phyloP scores from a whole-genome alignment of 1,140 invertebrate genomes.

The Drosophila littoralis region DNA sequence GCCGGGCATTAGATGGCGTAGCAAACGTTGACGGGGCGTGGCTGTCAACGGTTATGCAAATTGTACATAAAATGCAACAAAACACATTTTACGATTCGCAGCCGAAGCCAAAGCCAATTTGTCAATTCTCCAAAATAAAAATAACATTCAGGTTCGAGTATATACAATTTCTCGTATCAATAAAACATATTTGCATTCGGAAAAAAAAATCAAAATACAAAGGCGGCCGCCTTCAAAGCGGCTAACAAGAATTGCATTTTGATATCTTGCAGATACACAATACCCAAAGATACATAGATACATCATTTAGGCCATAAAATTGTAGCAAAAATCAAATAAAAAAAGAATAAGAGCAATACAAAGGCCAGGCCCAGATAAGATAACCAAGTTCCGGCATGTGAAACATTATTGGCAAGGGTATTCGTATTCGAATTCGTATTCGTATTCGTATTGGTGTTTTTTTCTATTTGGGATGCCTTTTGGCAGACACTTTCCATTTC shows the following conservation, averaged over 20 bases:
- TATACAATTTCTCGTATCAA: slow-evolving; percentile 27
- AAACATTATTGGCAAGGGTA: slow-evolving; percentile 50
- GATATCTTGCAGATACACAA: slow-evolving; percentile 28
- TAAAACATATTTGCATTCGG: slow-evolving; percentile 57
- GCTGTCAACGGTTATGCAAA: slow-evolving; percentile 54
- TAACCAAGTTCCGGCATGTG: slow-evolving; percentile 45
- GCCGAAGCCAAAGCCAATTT: slow-evolving; percentile 27
- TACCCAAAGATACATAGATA: slow-evolving; percentile 18
- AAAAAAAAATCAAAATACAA: slow-evolving; percentile 39
- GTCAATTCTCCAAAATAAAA: slow-evolving; percentile 26
- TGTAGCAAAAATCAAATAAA: slow-evolving; percentile 56
- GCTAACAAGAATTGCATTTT: slow-evolving; percentile 59
- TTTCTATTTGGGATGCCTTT: slow-evolving; percentile 13
- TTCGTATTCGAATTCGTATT: slow-evolving; percentile 2
- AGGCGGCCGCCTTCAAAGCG: slow-evolving; percentile 68
- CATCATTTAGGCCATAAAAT: slow-evolving; percentile 71
- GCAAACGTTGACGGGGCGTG: slow-evolving; percentile 22
- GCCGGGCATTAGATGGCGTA: slow-evolving; percentile 1
- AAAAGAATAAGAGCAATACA: slow-evolving; percentile 22
- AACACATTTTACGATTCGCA: slow-evolving; percentile 20
- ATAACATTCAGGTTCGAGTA: neutral
- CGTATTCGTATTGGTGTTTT: neutral
- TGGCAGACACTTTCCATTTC: slow-evolving; percentile 67
- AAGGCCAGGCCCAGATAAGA: slow-evolving; percentile 51
- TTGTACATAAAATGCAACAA: slow-evolving; percentile 45